Base-by-base conservation (phyloP, 1,140 invertebrate species). In the Drosophila bifasciata region DNA sequence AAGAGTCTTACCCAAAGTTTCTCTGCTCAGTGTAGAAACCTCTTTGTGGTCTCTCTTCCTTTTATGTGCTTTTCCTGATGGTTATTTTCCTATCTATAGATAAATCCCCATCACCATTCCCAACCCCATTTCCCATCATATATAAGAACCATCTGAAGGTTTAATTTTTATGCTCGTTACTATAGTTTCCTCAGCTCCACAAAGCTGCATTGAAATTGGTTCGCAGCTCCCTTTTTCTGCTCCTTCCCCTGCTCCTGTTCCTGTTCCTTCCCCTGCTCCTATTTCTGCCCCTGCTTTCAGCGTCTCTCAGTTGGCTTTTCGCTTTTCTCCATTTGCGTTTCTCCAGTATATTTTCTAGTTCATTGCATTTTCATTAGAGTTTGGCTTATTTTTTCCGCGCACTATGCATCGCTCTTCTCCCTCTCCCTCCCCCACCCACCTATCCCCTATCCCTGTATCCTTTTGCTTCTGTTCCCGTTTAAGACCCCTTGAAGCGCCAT, bases 361-460 rank as follows among this genome's bases (percentile, higher is more conserved):
- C 70, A 74, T 55, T 74, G 70, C 70, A 64, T 73, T 81, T 78
- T 81, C 69, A 83, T 81, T 81, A 74, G 46, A 69, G 72, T 69
- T 61, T 15, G 25, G 50, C n/a, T 32, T 51, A 25, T 55, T 16
- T 13, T 56, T 55, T 53, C 60, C 61, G 45, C 62, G 56, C 60
- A 0, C 19, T 21, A 4, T 3, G 52, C 16, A 19, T 23, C 28
- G 49, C 49, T 43, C 46, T 44, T 15, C 25, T 9, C 41, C 67
- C 25, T 5, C 16, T 9, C 25, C n/a, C 28, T 11, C 5, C 40
- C 16, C 28, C 23, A 45, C 53, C 2, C 19, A 4, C 19, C n/a
- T n/a, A n/a, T n/a, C n/a, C 19, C 19, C 0, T 3, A 21, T 21
- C 2, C 3, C 19, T 21, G 19, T 25, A 32, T 36, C 21, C 7